Evolutionary conservation across 2,797 vertebrate genomes (phyloP), one percentile per base, ranked within the genome.

Genomic region (Phoeniculus purpureus): DNA sequence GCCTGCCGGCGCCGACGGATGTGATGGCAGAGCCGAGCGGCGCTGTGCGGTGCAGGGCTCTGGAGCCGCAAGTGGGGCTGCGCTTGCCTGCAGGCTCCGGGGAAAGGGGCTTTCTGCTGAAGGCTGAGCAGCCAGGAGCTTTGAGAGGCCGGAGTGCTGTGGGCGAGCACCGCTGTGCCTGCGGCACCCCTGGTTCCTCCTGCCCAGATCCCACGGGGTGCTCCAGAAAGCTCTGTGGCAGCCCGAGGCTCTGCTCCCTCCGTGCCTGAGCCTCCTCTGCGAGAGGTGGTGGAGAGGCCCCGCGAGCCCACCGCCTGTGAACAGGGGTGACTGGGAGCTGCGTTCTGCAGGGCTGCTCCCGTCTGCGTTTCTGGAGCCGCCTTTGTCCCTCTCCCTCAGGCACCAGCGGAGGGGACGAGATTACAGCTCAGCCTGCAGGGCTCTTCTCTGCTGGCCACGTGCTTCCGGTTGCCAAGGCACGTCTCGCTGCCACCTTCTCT

Each of bases 21-120:
- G 12, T 0, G 3, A 3, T 3, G 14, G 45, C 3, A 21, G n/a
- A 48, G 26, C 0, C 0, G 31, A 51, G 34, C 68, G 47, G 60
- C 1, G 7, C 55, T 12, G 20, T 25, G 59, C 29, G 37, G 23
- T 16, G 68, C 7, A 1, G 6, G 17, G 18, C 43, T 52, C 34
- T 3, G 10, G 22, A 51, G 73, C 52, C 29, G 67, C 21, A 12
- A 12, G 48, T 15, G 26, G 48, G 60, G 25, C 25, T 0, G 2
- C 21, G 25, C 31, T 43, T 65, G 60, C 10, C 4, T 11, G 58
- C 32, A 45, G 2, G 18, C 5, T 32, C 26, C 23, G 10, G 48
- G n/a, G 6, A 34, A 37, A 25, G 18, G 23, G 34, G 9, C 29
- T 60, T 66, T n/a, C 26, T 76, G 77, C 31, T 9, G 29, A 26